Percentiles rank a stretch among this genome's conserved stretches.
Evolutionary conservation across 1,140 invertebrate species (phyloP).

Genomic region (Apis mellifera): DNA sequence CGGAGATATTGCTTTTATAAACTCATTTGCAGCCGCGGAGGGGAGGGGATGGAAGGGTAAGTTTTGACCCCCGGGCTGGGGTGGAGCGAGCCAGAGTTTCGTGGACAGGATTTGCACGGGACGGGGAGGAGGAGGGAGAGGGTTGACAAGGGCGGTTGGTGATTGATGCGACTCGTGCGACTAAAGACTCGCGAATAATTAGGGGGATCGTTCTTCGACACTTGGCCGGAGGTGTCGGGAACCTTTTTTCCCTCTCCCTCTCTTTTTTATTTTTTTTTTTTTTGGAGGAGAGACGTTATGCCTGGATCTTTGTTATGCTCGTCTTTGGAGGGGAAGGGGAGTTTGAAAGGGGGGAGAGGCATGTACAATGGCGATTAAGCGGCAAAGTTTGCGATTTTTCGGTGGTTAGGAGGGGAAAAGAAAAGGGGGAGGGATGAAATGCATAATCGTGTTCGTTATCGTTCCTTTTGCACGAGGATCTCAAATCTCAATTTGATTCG

Average conservation of each 20-base stretch:
- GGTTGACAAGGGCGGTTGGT: slow-evolving; percentile 55
- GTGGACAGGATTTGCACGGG: slow-evolving; percentile 61
- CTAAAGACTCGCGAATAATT: slow-evolving; percentile 72
- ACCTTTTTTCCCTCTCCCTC: slow-evolving; percentile 50
- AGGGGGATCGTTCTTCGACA: slow-evolving; percentile 65
- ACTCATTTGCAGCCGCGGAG: slow-evolving; percentile 80
- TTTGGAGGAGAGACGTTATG: not conserved
- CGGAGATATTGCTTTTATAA: slow-evolving; percentile 80
- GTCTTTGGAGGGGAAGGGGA: not conserved
- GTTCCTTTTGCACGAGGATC: too few relatives aligned
- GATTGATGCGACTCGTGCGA: slow-evolving; percentile 67
- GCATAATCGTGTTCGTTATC: too few relatives aligned
- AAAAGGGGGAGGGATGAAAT: not conserved
- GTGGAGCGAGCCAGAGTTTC: slow-evolving; percentile 21
- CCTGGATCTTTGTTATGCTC: too few relatives aligned
- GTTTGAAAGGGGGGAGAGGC: slow-evolving; percentile 9
- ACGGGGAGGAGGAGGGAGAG: rapidly evolving
- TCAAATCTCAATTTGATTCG: too few relatives aligned
- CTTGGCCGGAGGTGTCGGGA: slow-evolving; percentile 68
- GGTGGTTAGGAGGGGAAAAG: not conserved
- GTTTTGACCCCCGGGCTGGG: slow-evolving; percentile 56
- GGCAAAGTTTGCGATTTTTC: slow-evolving; percentile 43
- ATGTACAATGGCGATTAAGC: slow-evolving; percentile 46
- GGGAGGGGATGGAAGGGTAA: slow-evolving; percentile 46
- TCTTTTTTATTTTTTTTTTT: not conserved